Percentiles rank a stretch among this genome's conserved stretches.
phyloP scores from a whole-genome alignment of 2,888 invertebrate genomes.

The Terebella lapidaria region DNA sequence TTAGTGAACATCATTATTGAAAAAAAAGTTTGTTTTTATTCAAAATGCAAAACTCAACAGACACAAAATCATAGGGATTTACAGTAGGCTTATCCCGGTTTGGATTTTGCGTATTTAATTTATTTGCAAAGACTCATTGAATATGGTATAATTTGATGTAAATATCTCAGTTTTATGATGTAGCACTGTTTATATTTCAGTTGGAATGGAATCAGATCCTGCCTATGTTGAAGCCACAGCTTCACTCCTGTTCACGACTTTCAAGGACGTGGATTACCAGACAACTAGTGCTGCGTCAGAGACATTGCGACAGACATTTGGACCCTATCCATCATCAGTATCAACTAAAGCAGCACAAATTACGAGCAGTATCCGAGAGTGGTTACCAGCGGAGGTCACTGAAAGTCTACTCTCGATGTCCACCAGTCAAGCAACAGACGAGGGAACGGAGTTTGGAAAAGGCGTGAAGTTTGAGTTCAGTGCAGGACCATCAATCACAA shows the following conservation, averaged over 20 bases:
- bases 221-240: conserved; percentile 29
- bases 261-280: conserved; percentile 28
- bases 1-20: not conserved
- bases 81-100: not conserved
- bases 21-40: not conserved
- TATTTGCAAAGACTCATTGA: not conserved
- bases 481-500: not conserved
- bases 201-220: conserved; percentile 12
- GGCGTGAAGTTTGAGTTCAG: conserved; percentile 30
- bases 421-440: not conserved
- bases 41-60: too few species aligned
- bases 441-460: conserved; percentile 16
- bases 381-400: conserved; percentile 36
- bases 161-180: not conserved
- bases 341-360: conserved; percentile 41
- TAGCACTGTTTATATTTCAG: not conserved
- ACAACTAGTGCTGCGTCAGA: conserved; percentile 27
- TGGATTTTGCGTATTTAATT: not conserved
- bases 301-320: conserved; percentile 40
- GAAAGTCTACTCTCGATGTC: not conserved
- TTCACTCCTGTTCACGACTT: conserved; percentile 41
- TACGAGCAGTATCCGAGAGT: conserved; percentile 32
- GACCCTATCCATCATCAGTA: conserved; percentile 44
- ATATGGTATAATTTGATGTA: not conserved
- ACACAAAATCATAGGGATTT: too few species aligned